Percentiles rank a stretch among this genome's conserved stretches.
Conservation (phyloP, 30 jellyfish, hydroid and myxozoan genomes). For the Clytia hemisphaerica region DNA sequence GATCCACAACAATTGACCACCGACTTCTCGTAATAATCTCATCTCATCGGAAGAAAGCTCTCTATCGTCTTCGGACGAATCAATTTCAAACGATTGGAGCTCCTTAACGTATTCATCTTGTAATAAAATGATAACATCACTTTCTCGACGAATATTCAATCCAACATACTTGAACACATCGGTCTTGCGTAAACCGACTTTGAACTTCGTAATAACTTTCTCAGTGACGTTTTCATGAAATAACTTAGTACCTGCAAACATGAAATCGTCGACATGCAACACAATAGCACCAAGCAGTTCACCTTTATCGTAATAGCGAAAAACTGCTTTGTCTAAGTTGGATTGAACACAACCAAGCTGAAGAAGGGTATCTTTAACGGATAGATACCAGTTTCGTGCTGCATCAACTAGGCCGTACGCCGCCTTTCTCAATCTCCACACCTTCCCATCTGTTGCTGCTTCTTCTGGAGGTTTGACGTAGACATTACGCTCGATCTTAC, state of each 20-base stretch:
- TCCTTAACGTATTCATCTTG: constrained; percentile 1
- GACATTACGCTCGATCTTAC: neutral
- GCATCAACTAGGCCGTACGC: constrained; percentile 20
- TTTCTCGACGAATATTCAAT: neutral
- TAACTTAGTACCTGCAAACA: too few relatives aligned
- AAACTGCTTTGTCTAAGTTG: constrained; percentile 14
- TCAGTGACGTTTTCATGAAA: too few relatives aligned
- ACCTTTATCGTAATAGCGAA: neutral
- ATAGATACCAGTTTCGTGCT: constrained; percentile 13
- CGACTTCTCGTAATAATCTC: neutral
- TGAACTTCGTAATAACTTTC: too few relatives aligned
- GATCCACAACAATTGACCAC: neutral
- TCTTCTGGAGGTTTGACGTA: constrained; percentile 12
- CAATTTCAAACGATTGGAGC: constrained; percentile 3
- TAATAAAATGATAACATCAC: neutral
- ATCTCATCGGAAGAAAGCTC: neutral
- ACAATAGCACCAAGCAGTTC: too few relatives aligned
- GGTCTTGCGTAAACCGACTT: neutral
- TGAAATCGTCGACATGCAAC: too few relatives aligned
- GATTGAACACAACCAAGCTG: constrained; percentile 13
- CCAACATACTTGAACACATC: neutral
- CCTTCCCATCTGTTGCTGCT: neutral
- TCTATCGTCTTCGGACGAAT: neutral
- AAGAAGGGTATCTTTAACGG: neutral
- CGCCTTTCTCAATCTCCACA: neutral